These are phyloP conservation scores for Rhipidura dahli DNA, from an alignment of 2,113 vertebrate species.

Conservation along the genomic window DNA sequence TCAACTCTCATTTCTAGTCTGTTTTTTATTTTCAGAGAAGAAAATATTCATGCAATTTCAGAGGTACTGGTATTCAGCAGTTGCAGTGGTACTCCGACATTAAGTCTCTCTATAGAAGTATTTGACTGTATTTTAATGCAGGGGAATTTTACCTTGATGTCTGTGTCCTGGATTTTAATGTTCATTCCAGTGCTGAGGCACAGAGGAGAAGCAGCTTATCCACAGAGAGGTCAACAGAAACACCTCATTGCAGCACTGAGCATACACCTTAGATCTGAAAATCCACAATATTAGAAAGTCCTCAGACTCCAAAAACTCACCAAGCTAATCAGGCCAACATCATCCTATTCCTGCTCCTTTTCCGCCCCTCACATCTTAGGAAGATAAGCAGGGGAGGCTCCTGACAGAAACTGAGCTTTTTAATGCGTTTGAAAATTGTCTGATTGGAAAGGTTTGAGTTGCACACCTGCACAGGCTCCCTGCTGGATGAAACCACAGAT, in stretches of 20 bases:
- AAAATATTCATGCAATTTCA: neutral
- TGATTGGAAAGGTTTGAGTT: neutral
- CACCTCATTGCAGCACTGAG: neutral
- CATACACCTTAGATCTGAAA: neutral
- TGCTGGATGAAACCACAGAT: neutral
- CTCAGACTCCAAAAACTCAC: neutral
- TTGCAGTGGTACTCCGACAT: neutral
- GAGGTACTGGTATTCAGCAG: neutral
- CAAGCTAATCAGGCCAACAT: fast-evolving
- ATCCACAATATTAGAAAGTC: neutral
- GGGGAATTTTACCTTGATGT: neutral
- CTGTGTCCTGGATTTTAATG: neutral
- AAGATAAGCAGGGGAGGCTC: neutral
- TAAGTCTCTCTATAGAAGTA: neutral
- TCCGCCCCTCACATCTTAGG: neutral
- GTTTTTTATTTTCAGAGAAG: neutral
- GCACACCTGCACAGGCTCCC: neutral
- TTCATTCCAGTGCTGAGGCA: neutral
- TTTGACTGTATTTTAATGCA: neutral
- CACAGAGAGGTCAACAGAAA: neutral
- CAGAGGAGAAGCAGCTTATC: neutral
- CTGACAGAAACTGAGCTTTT: neutral
- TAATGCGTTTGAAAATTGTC: neutral
- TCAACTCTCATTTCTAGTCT: neutral
- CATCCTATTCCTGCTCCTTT: neutral